phyloP scores from a whole-genome alignment of 2,888 invertebrate species.

The Marronus borbonicus region DNA sequence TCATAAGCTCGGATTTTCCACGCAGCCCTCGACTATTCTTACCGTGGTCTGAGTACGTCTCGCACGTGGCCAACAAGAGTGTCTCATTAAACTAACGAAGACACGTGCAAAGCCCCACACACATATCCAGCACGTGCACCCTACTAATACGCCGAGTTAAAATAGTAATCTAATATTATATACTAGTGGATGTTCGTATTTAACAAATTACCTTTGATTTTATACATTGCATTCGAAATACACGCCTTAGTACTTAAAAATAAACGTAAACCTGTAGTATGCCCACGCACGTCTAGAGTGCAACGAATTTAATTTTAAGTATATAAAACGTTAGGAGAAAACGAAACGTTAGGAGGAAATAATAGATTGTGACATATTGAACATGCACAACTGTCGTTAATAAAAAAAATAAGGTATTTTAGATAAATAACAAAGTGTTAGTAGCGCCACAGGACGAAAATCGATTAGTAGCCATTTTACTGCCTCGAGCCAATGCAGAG shows the following conservation, averaged over 20 bases:
- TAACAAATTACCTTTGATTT: slow-evolving; percentile 38
- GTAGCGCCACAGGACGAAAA: slow-evolving; percentile 24
- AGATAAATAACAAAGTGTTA: background rate
- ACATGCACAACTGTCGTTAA: too few relatives aligned
- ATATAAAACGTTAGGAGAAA: too few relatives aligned
- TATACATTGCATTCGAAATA: slow-evolving; percentile 8
- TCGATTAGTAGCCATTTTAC: slow-evolving; percentile 56
- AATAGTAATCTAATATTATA: slow-evolving; percentile 61
- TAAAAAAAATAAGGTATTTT: too few relatives aligned
- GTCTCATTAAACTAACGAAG: slow-evolving; percentile 65
- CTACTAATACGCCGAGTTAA: slow-evolving; percentile 60
- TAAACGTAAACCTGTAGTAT: slow-evolving; percentile 10
- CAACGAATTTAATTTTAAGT: too few relatives aligned
- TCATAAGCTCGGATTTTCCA: slow-evolving; percentile 41
- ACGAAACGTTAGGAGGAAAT: too few relatives aligned
- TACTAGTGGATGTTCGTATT: slow-evolving; percentile 30
- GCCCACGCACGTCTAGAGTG: too few relatives aligned
- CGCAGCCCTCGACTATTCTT: slow-evolving; percentile 50
- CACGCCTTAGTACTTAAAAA: background rate
- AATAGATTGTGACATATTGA: too few relatives aligned
- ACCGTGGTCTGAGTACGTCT: slow-evolving; percentile 52
- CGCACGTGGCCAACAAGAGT: slow-evolving; percentile 62
- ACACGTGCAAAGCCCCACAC: slow-evolving; percentile 61
- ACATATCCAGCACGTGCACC: slow-evolving; percentile 59
- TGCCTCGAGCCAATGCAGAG: slow-evolving; percentile 53